A percentile compares a stretch with the other conserved stretches of the same genome.
Conservation (phyloP, 2,888 invertebrate genomes). For the Lagria hirta region DNA sequence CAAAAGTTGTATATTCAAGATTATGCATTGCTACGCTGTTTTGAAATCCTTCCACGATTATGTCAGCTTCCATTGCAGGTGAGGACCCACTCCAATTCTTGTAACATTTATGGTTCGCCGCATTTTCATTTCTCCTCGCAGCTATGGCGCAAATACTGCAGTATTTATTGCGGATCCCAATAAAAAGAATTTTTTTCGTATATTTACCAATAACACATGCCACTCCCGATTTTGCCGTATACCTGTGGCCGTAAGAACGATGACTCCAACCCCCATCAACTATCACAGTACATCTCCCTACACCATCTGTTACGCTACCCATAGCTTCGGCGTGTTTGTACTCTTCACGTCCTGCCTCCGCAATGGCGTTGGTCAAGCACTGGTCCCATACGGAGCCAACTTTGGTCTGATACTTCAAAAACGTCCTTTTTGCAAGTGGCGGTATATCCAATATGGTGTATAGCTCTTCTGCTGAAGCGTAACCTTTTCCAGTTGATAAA, state of each 20-base stretch:
- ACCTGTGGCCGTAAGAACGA: slow-evolving; percentile 24
- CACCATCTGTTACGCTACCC: no score
- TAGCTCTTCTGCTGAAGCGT: no score
- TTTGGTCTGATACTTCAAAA: no score
- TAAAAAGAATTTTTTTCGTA: slow-evolving; percentile 24
- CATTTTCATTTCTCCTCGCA: slow-evolving; percentile 6
- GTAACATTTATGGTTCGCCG: slow-evolving; percentile 26
- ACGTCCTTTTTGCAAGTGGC: no score
- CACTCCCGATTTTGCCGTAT: slow-evolving; percentile 27
- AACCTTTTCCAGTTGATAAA: no score
- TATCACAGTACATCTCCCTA: no score
- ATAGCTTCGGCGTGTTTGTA: no score
- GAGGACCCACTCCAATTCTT: slow-evolving; percentile 30
- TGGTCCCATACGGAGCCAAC: no score
- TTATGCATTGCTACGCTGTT: slow-evolving; percentile 22
- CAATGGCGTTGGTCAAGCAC: no score
- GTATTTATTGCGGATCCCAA: slow-evolving; percentile 31
- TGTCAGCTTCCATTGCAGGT: slow-evolving; percentile 30
- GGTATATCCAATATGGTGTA: no score
- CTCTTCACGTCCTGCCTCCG: no score
- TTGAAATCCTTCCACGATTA: slow-evolving; percentile 27
- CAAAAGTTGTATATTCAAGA: slow-evolving; percentile 24
- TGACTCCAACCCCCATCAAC: slow-evolving; percentile 29
- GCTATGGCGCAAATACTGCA: slow-evolving; percentile 28
- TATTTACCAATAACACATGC: slow-evolving; percentile 24